Evolutionary conservation across 1,140 invertebrate genomes (phyloP).

Genomic region (Drosophila azteca): DNA sequence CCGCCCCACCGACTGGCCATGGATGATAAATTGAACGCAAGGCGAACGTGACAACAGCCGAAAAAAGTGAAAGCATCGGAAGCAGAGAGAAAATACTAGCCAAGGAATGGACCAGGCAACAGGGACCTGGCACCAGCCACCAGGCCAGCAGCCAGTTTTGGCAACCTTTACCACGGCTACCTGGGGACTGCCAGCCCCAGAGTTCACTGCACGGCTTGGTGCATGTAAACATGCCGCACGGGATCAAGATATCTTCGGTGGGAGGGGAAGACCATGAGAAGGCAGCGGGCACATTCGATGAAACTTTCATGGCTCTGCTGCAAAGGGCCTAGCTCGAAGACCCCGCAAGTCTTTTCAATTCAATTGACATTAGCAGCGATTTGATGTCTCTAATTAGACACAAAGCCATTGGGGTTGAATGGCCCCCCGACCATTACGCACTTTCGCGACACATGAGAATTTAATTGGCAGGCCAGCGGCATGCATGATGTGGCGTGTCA

Average conservation of each 20-base stretch:
- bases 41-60: slow-evolving; percentile 70
- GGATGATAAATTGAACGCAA: slow-evolving; percentile 73
- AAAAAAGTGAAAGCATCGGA: slow-evolving; percentile 77
- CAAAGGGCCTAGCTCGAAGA: slow-evolving; percentile 22
- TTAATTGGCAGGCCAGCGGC: slow-evolving; percentile 49
- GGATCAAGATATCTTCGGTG: slow-evolving; percentile 37
- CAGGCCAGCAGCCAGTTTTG: slow-evolving; percentile 12
- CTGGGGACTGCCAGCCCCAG: slow-evolving; percentile 12
- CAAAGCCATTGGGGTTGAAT: slow-evolving; percentile 51
- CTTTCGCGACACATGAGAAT: slow-evolving; percentile 72
- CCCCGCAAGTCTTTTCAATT: slow-evolving; percentile 24
- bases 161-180: slow-evolving; percentile 37
- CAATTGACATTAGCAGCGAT: slow-evolving; percentile 13
- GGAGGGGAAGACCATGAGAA: not conserved
- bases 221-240: slow-evolving; percentile 46
- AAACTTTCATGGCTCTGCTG: slow-evolving; percentile 29
- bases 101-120: slow-evolving; percentile 57
- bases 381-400: slow-evolving; percentile 46
- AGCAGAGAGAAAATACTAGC: slow-evolving; percentile 52
- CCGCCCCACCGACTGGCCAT: slow-evolving; percentile 31
- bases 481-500: slow-evolving; percentile 25
- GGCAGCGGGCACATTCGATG: not conserved
- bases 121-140: slow-evolving; percentile 15
- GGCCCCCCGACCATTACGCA: slow-evolving; percentile 63
- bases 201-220: slow-evolving; percentile 60